These are phyloP conservation scores for Crenuchus spilurus DNA, from an alignment of 2,797 vertebrate species.

Conservation along the genomic window DNA sequence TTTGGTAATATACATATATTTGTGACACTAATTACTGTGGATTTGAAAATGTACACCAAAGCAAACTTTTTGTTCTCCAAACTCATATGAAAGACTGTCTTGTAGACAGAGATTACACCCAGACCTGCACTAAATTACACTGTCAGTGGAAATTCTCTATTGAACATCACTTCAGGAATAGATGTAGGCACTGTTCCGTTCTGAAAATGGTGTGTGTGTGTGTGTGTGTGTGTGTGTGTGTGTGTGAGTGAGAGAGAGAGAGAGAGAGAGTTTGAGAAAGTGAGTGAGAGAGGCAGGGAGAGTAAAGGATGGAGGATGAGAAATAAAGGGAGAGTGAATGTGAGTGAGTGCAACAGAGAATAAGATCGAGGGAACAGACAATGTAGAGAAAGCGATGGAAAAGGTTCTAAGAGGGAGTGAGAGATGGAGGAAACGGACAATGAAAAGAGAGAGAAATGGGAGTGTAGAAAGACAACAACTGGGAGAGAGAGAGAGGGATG, in stretches of 20 bases:
- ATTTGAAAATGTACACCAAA: background rate
- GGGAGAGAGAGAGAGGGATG: no score
- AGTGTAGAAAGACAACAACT: no score
- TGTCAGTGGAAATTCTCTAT: background rate
- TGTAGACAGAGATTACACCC: background rate
- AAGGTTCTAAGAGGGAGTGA: no score
- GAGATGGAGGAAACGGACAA: no score
- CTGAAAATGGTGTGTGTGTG: background rate
- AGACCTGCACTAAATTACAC: background rate
- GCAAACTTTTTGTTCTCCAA: no score
- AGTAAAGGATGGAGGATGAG: no score
- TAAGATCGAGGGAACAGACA: background rate
- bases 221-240: background rate
- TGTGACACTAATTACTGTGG: no score
- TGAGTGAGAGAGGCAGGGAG: background rate
- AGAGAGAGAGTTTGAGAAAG: background rate
- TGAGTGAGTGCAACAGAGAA: background rate
- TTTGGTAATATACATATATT: no score
- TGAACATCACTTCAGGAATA: background rate
- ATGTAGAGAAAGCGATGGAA: background rate
- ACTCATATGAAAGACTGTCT: no score
- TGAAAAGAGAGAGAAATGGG: no score
- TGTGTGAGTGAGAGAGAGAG: background rate
- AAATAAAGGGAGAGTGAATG: no score
- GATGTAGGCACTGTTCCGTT: background rate